phyloP scores from a whole-genome alignment of 2,888 invertebrate species.

The Dendrolimus pini region DNA sequence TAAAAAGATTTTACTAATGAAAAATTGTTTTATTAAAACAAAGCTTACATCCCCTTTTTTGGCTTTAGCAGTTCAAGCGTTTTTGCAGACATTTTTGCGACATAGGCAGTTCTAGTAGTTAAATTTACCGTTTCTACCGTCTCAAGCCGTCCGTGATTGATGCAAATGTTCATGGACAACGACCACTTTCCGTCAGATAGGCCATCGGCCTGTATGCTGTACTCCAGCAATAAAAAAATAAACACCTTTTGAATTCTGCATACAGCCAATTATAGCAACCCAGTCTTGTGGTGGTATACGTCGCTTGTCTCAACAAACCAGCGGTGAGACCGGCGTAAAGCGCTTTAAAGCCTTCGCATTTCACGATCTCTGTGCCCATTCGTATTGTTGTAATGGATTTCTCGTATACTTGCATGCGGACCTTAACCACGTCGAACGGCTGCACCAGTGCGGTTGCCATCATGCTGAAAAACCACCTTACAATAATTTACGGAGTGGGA shows the following conservation, averaged over 20 bases:
- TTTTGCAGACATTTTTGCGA: no score
- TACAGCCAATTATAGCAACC: constrained; percentile 96
- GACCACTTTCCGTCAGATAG: no score
- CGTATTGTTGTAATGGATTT: constrained; percentile 88
- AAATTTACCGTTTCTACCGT: no score
- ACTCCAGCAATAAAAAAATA: constrained; percentile 10
- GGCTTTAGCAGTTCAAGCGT: no score
- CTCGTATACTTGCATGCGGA: constrained; percentile 97
- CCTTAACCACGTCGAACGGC: constrained; percentile 97
- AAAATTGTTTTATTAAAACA: no score
- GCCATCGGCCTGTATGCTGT: no score
- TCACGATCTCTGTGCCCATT: constrained; percentile 87
- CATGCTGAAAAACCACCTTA: constrained; percentile 81
- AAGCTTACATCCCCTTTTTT: no score
- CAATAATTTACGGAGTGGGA: no score
- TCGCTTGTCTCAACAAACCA: constrained; percentile 95
- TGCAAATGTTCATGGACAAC: no score
- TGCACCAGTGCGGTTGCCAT: constrained; percentile 96
- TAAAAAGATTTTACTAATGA: no score
- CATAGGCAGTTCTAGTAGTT: no score
- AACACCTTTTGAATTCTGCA: constrained; percentile 82
- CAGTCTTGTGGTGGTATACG: constrained; percentile 97
- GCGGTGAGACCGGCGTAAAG: constrained; percentile 96
- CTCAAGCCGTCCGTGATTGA: no score
- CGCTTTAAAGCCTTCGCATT: constrained; percentile 90